These are phyloP conservation scores for Hyla sarda DNA, from an alignment of 2,113 vertebrate genomes.

Conservation along the genomic window DNA sequence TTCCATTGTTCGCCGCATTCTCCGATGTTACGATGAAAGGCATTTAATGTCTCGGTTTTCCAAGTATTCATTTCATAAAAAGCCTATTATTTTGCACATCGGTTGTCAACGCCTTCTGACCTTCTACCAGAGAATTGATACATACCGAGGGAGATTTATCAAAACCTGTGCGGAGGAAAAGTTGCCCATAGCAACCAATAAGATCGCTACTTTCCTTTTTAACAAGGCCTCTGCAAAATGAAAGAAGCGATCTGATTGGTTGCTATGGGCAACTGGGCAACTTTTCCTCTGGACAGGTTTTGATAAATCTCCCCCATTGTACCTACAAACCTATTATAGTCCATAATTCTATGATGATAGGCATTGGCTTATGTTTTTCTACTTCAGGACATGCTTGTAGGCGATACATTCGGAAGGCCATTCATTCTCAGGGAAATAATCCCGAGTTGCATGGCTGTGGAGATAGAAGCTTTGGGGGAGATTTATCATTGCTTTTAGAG, in stretches of 20 bases:
- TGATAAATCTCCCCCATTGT: no score
- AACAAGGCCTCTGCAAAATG: no score
- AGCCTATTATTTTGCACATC: not conserved
- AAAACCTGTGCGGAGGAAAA: no score
- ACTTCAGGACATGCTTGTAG: not conserved
- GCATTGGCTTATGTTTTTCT: not conserved
- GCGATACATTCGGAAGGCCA: not conserved
- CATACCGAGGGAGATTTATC: no score
- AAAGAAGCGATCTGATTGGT: no score
- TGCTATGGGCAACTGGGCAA: no score
- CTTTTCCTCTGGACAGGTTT: no score
- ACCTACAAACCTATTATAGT: no score
- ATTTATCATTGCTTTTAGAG: no score
- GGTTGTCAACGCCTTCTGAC: not conserved
- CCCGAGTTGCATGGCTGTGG: not conserved
- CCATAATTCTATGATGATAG: not conserved
- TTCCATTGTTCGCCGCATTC: not conserved
- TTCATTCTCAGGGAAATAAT: slow-evolving; percentile 23
- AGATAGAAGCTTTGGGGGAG: no score
- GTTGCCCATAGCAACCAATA: no score
- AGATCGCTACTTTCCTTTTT: no score
- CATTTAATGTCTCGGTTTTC: not conserved
- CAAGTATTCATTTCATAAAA: slow-evolving; percentile 17
- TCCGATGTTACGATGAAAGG: not conserved
- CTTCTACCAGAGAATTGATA: not conserved